A percentile compares a stretch with the other conserved stretches of the same genome.
Evolutionary conservation across 2,888 invertebrate genomes (phyloP).

Genomic region (Eledona agricola): DNA sequence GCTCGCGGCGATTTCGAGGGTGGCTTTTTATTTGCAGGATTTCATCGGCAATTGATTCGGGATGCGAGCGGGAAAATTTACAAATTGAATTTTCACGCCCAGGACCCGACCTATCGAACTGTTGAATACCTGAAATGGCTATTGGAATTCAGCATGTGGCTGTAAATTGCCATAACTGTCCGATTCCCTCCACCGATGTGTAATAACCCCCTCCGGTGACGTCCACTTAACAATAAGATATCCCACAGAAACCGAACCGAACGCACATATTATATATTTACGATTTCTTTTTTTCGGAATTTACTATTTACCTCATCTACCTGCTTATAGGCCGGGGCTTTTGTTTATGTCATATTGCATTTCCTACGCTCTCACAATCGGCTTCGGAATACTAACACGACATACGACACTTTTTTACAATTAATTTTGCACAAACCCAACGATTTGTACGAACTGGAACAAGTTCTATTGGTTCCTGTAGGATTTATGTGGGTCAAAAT

Average conservation of each 20-base stretch:
- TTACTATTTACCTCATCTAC: constrained; percentile 50
- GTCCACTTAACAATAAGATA: constrained; percentile 52
- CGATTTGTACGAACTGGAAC: no score
- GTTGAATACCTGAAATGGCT: constrained; percentile 46
- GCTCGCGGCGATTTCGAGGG: constrained; percentile 1
- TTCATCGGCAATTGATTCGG: constrained; percentile 7
- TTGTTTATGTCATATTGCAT: constrained; percentile 52
- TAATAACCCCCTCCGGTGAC: constrained; percentile 49
- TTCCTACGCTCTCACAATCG: constrained; percentile 49
- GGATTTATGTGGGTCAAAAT: background rate
- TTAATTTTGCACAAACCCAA: no score
- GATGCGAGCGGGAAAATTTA: background rate
- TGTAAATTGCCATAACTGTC: constrained; percentile 59
- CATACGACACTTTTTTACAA: no score
- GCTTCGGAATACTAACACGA: no score
- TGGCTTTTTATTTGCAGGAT: constrained; percentile 19
- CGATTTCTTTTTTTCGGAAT: constrained; percentile 52
- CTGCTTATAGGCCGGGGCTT: constrained; percentile 45
- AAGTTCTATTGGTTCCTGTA: no score
- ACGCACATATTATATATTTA: constrained; percentile 59
- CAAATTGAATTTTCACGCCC: constrained; percentile 9
- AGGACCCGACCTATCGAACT: constrained; percentile 49
- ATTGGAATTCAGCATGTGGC: constrained; percentile 49
- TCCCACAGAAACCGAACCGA: constrained; percentile 54
- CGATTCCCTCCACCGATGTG: constrained; percentile 46